Base-by-base conservation (phyloP, 1,140 invertebrate species). In the Caenorhabditis elegans region DNA sequence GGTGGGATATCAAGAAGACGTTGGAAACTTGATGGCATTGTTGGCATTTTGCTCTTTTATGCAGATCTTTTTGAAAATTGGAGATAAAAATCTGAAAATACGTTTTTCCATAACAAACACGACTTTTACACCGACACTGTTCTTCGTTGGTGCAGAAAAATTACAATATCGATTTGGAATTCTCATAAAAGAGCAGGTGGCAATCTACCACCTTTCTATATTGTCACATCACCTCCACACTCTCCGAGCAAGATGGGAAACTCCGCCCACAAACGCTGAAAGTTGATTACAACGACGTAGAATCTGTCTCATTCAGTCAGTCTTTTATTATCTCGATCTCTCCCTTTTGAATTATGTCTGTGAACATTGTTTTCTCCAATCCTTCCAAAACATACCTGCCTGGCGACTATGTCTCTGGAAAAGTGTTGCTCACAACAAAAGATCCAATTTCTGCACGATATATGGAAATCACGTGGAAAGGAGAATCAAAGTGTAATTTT, bases 11-110 rank as follows among this genome's bases (percentile, higher is more conserved):
- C 78, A 24, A 79, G 55, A 48, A 79, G 78, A 28, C 78, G 51
- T 70, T 79, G 78, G 39, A 79, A 79, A 28, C 51, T 60, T 31
- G 78, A 53, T n/a, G 78, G 78, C 78, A 79, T 79, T 24, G 78
- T 79, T 39, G 70, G n/a, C n/a, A n/a, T n/a, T n/a, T n/a, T n/a
- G n/a, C n/a, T n/a, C n/a, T n/a, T n/a, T n/a, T n/a, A 65, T 43
- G 53, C 55, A 31, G 78, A 53, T 53, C 65, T 79, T 8, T 53
- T 79, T 43, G 78, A 31, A 31, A 47, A 77, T 47, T n/a, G 75
- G 43, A 31, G 75, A 31, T 22, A 77, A 48, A 10, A 46, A 48
- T 28, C 53, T 24, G n/a, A 79, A 48, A 43, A 53, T 79, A 26
- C 43, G 34, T 26, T n/a, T n/a, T n/a, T n/a, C n/a, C n/a, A n/a